A percentile compares a stretch with the other conserved stretches of the same genome.
These are phyloP conservation scores for Lytechinus pictus DNA, from an alignment of 35 echinoderm and acorn worm genomes.

Conservation along the genomic window DNA sequence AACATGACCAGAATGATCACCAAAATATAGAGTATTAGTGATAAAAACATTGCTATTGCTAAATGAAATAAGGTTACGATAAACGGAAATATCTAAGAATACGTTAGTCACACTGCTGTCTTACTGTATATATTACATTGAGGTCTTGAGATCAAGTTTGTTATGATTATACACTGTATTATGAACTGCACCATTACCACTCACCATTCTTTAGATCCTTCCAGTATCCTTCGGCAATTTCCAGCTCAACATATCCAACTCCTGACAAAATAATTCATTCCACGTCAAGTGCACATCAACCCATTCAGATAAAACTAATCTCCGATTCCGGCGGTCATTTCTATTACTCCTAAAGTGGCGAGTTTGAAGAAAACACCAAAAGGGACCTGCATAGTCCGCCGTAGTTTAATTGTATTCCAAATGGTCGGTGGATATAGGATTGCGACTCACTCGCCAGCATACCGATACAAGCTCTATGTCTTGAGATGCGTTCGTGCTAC, in stretches of 20 bases:
- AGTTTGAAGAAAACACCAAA: background rate
- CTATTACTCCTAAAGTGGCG: background rate
- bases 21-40: too few relatives aligned
- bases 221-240: background rate
- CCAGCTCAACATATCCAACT: background rate
- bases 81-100: background rate
- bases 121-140: background rate
- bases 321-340: background rate
- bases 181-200: background rate
- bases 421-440: background rate
- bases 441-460: background rate
- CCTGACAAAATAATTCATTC: background rate
- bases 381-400: background rate
- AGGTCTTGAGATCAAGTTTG: background rate
- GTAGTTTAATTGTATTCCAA: background rate
- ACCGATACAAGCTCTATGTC: background rate
- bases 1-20: too few relatives aligned
- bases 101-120: background rate
- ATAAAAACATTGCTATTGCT: too few relatives aligned
- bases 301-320: background rate
- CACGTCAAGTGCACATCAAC: background rate
- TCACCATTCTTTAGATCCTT: background rate
- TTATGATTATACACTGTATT: background rate
- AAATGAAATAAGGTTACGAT: too few relatives aligned
- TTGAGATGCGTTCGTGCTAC: background rate